Evolutionary conservation across 2,888 invertebrate species (phyloP).

Genomic region (Lepidocyrtinus sp.): DNA sequence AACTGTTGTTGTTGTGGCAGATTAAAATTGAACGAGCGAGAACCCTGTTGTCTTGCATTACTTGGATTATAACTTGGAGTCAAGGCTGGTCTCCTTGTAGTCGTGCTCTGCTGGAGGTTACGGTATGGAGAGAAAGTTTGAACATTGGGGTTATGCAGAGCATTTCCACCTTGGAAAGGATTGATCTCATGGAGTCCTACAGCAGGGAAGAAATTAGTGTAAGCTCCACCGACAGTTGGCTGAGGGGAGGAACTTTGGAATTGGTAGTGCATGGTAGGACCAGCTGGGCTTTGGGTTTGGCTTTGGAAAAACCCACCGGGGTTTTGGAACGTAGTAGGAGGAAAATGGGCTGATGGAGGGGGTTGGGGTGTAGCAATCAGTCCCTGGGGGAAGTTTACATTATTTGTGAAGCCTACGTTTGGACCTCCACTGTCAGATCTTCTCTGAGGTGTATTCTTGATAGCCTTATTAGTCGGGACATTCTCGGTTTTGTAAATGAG

Average conservation of each 20-base stretch:
- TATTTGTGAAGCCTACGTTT: background rate
- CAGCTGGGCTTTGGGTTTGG: background rate
- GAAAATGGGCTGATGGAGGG: slow-evolving; percentile 2
- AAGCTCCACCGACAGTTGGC: slow-evolving; percentile 39
- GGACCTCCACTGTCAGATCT: background rate
- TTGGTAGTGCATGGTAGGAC: background rate
- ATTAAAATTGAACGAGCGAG: background rate
- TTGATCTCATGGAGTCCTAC: slow-evolving; percentile 30
- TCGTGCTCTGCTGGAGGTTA: background rate
- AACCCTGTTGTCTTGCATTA: background rate
- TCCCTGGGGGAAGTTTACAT: background rate
- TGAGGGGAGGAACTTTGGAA: slow-evolving; percentile 23
- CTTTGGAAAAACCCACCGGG: slow-evolving; percentile 18
- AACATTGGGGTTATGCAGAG: slow-evolving; percentile 13
- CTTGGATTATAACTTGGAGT: background rate
- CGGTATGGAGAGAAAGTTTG: background rate
- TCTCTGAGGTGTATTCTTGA: background rate
- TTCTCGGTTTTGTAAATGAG: slow-evolving; percentile 20
- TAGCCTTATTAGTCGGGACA: too few relatives aligned
- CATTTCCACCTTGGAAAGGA: background rate
- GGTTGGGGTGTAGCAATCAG: background rate
- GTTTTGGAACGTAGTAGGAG: slow-evolving; percentile 33
- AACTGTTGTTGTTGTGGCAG: too few relatives aligned
- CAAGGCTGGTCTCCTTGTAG: background rate
- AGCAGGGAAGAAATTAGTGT: slow-evolving; percentile 28